Evolutionary conservation across 2,113 vertebrate genomes (phyloP), one percentile per base, ranked within the genome.

Genomic region (Tachuris rubrigastra): DNA sequence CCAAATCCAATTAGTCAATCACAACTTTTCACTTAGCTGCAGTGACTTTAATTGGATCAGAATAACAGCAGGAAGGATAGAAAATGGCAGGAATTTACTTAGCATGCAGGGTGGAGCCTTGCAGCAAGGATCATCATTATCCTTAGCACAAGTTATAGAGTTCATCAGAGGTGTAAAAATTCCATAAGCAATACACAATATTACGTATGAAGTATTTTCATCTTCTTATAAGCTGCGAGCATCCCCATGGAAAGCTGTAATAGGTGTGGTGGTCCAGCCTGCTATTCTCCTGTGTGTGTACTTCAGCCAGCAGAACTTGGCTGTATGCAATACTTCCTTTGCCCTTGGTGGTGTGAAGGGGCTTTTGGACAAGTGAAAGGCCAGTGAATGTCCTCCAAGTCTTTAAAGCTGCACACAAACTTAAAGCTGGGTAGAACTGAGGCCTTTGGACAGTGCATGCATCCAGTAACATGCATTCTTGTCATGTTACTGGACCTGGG

Each of bases 1-100:
- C 83, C 62, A 94, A 97, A 96, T 95, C 86, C 92, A 96, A 89
- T 94, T 96, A 96, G 88, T 80, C 93, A 93, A 90, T 96, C 83
- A 10, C 75, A 92, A 90, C 90, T 95, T 96, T 94, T 94, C 86
- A 85, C 83, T 93, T 92, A 95, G 73, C 62, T 90, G 58, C 90
- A 90, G 28, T 66, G 69, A 58, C 80, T 93, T 95, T 90, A 97
- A 94, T 85, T 89, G 93, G 92, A 95, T 91, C 90, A 89, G 80
- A 94, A 84, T 89, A 95, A 94, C 85, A 95, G 96, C 59, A 86
- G 69, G 77, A 87, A 96, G 44, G 53, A 89, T 76, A 82, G 76
- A 87, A 96, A 92, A 87, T 87, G 65, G 65, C 73, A 65, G 60
- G 85, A 90, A 68, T 93, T 93, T 75, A 66, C 55, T 93, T 92